These are phyloP conservation scores for Shinisaurus crocodilurus DNA, from an alignment of 2,113 vertebrate species.

Conservation along the genomic window DNA sequence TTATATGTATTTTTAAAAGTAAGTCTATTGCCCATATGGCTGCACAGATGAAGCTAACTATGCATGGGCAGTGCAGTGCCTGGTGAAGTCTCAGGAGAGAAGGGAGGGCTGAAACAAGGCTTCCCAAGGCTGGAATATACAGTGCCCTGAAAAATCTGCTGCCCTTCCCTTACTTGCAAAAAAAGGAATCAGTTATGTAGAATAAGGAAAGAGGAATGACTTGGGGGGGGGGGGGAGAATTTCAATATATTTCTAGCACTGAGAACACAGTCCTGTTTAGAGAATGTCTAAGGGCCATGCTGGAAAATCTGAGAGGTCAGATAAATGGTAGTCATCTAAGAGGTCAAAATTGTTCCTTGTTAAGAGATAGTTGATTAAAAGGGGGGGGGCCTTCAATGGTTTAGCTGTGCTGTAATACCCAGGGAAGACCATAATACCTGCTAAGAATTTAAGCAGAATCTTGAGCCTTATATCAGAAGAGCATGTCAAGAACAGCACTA, in stretches of 20 bases:
- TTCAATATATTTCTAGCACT: too few relatives aligned
- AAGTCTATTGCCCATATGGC: background rate
- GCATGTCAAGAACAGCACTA: background rate
- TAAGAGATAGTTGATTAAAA: slow-evolving; percentile 61
- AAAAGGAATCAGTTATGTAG: too few relatives aligned
- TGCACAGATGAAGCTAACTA: background rate
- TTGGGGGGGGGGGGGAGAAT: too few relatives aligned
- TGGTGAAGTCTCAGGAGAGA: background rate
- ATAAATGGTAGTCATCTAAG: slow-evolving; percentile 73
- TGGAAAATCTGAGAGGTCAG: slow-evolving; percentile 81
- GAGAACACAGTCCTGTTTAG: too few relatives aligned
- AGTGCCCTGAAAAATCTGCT: too few relatives aligned
- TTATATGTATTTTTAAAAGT: background rate
- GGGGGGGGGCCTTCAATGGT: too few relatives aligned
- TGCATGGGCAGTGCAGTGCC: background rate
- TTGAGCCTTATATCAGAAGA: background rate
- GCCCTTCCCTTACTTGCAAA: too few relatives aligned
- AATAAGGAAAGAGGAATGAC: too few relatives aligned
- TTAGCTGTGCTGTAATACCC: background rate
- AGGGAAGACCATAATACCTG: too few relatives aligned
- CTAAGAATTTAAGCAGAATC: background rate
- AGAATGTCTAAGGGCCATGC: too few relatives aligned
- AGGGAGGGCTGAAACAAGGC: too few relatives aligned
- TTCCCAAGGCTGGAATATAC: too few relatives aligned
- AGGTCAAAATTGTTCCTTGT: slow-evolving; percentile 76